phyloP scores from a whole-genome alignment of 1,140 invertebrate genomes.

The Drosophila leontia region DNA sequence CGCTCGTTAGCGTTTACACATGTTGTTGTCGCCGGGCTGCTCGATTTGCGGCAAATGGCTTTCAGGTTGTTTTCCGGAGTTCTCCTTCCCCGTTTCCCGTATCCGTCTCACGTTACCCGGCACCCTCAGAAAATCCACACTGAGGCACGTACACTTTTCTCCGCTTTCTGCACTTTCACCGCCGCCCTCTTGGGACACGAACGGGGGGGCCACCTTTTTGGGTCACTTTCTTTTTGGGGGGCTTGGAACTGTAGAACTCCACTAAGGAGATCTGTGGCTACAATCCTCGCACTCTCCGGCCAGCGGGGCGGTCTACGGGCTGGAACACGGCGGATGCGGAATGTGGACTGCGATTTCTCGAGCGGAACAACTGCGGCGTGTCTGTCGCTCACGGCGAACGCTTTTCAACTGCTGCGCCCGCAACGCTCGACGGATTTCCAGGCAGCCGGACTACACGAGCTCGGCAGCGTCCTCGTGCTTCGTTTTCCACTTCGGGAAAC shows the following conservation, averaged over 20 bases:
- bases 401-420: constrained; percentile 69
- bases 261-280: constrained; percentile 4
- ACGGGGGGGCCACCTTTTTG: neutral
- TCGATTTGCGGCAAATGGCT: constrained; percentile 57
- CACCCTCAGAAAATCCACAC: constrained; percentile 36
- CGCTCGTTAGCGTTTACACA: constrained; percentile 75
- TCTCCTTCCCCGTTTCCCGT: constrained; percentile 8
- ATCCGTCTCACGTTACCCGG: constrained; percentile 43
- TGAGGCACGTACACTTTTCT: constrained; percentile 35
- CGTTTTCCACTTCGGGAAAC: constrained; percentile 38
- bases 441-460: constrained; percentile 31
- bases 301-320: constrained; percentile 31
- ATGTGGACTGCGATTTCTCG: constrained; percentile 12
- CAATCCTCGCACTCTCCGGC: constrained; percentile 13
- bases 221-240: constrained; percentile 9
- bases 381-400: constrained; percentile 72
- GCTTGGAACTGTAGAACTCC: neutral
- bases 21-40: constrained; percentile 52
- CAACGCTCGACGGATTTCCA: constrained; percentile 75
- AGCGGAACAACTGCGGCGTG: constrained; percentile 50
- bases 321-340: constrained; percentile 8
- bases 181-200: constrained; percentile 6
- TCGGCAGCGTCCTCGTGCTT: constrained; percentile 18
- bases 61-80: constrained; percentile 47
- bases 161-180: constrained; percentile 19